Conservation (phyloP, 2,113 vertebrate genomes). For the Periophthalmodon schlosseri region DNA sequence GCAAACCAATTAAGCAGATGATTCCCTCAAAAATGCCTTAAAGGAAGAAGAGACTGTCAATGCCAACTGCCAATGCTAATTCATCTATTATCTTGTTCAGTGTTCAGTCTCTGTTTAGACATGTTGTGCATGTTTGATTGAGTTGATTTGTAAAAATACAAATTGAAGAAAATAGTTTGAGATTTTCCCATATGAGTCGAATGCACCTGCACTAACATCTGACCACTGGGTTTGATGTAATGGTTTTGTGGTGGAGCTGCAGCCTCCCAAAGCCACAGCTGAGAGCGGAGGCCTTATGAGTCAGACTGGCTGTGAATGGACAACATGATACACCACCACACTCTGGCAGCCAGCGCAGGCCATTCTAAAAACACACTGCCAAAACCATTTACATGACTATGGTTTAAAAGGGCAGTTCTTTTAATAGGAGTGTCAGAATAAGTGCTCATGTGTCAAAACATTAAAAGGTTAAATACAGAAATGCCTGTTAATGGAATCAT, state of each 20-base stretch:
- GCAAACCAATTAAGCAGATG: neutral
- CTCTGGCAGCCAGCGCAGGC: neutral
- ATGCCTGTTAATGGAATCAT: neutral
- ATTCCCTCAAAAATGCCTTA: neutral
- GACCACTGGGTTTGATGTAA: slow-evolving; percentile 12
- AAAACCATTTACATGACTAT: neutral
- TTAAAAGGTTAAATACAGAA: neutral
- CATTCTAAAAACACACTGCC: neutral
- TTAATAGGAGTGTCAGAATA: neutral
- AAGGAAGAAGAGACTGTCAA: neutral
- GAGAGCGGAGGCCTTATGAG: slow-evolving; percentile 22
- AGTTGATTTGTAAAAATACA: neutral
- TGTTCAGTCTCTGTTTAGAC: neutral
- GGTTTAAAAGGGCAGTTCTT: slow-evolving; percentile 6
- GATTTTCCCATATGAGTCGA: neutral
- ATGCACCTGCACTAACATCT: slow-evolving; percentile 21
- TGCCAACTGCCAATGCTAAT: neutral
- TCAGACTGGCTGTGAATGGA: slow-evolving; percentile 32
- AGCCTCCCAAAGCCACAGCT: slow-evolving; percentile 41
- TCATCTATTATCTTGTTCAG: neutral
- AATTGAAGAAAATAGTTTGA: neutral
- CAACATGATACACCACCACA: slow-evolving; percentile 14
- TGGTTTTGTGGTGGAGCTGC: slow-evolving; percentile 22
- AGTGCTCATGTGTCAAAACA: neutral
- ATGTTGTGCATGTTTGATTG: neutral